Evolutionary conservation across 2,888 invertebrate genomes (phyloP).

Genomic region (Bembecia ichneumoniformis): DNA sequence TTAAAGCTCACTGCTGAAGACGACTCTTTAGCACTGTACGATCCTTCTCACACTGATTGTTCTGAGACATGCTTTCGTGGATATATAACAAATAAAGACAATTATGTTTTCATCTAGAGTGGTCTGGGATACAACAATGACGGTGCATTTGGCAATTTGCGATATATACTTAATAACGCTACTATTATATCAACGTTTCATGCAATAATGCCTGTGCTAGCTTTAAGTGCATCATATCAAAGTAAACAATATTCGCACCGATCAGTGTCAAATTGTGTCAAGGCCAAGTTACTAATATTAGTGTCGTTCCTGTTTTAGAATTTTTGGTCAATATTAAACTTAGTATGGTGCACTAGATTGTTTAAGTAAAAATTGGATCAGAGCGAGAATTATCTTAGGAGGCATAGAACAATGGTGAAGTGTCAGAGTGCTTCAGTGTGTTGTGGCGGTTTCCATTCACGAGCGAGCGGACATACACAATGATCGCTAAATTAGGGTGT

Average conservation of each 20-base stretch:
- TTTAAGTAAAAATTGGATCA: conserved; percentile 50
- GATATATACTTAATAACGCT: conserved; percentile 42
- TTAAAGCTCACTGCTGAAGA: conserved; percentile 54
- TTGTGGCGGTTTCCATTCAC: conserved; percentile 57
- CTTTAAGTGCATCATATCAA: conserved; percentile 67
- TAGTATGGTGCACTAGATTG: conserved; percentile 68
- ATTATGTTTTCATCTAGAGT: conserved; percentile 37
- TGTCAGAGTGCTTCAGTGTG: conserved; percentile 59
- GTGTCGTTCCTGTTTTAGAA: conserved; percentile 19
- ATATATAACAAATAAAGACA: conserved; percentile 39
- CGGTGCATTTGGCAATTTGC: conserved; percentile 63
- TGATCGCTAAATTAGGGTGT: conserved; percentile 64
- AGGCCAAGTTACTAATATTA: conserved; percentile 1
- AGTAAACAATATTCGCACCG: conserved; percentile 32
- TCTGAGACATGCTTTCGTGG: conserved; percentile 74
- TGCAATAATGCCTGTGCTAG: conserved; percentile 57
- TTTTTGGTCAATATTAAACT: conserved; percentile 25
- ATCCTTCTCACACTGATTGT: conserved; percentile 44
- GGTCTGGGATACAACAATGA: conserved; percentile 46
- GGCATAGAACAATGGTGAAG: conserved; percentile 60
- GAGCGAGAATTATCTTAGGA: conserved; percentile 57
- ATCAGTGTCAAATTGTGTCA: conserved; percentile 8
- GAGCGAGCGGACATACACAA: conserved; percentile 71
- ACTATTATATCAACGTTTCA: conserved; percentile 41
- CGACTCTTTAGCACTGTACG: conserved; percentile 41